Conservation (phyloP, 2,797 vertebrate species). For the Urocyon cinereoargenteus region DNA sequence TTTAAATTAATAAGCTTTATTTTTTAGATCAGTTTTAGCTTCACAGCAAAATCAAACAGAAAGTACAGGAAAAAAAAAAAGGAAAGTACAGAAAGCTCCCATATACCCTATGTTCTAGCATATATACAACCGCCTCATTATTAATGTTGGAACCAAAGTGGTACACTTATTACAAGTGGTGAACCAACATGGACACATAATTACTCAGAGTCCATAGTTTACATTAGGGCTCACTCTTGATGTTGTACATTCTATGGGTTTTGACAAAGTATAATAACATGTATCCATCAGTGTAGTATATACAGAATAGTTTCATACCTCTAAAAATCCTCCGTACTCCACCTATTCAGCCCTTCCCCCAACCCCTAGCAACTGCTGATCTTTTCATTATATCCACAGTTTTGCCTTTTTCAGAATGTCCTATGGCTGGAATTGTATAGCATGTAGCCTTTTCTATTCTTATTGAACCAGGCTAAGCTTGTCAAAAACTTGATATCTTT, state of each 20-base stretch:
- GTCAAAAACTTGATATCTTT: background rate
- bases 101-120: background rate
- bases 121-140: too few species aligned
- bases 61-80: background rate
- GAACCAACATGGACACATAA: background rate
- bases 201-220: background rate
- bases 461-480: conserved; percentile 21
- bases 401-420: background rate
- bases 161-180: background rate
- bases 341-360: background rate
- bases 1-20: background rate
- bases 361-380: background rate
- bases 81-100: background rate
- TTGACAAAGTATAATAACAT: background rate
- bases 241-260: background rate
- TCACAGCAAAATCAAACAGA: background rate
- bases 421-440: background rate
- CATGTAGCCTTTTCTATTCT: background rate
- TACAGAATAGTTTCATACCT: background rate
- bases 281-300: background rate
- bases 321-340: background rate
- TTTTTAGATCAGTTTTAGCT: conserved; percentile 7
- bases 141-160: background rate
- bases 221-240: background rate
- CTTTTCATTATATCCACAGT: background rate